These are phyloP conservation scores for Aphidius ervi DNA, from an alignment of 1,140 invertebrate species.

Conservation along the genomic window DNA sequence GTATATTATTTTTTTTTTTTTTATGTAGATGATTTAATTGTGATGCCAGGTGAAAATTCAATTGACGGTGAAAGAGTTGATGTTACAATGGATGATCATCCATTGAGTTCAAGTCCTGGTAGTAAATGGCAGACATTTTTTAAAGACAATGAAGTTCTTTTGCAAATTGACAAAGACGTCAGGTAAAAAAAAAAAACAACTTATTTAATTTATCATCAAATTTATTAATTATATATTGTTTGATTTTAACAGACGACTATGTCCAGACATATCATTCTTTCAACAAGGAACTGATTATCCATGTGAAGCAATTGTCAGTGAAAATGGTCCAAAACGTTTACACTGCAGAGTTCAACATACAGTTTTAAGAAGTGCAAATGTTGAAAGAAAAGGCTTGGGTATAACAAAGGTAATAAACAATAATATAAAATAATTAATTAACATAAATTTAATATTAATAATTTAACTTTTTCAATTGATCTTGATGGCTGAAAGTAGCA, in stretches of 20 bases:
- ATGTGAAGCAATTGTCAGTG: conserved; percentile 68
- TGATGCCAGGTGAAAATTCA: conserved; percentile 65
- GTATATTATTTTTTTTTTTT: conserved; percentile 2
- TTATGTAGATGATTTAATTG: conserved; percentile 71
- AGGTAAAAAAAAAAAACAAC: conserved; percentile 53
- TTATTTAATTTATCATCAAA: not conserved
- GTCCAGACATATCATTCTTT: conserved; percentile 96
- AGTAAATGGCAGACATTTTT: conserved; percentile 93
- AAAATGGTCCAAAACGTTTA: conserved; percentile 71
- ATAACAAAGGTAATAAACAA: conserved; percentile 71
- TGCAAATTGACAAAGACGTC: conserved; percentile 97
- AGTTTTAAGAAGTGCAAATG: conserved; percentile 80
- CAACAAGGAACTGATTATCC: conserved; percentile 88
- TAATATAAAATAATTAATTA: too few species aligned
- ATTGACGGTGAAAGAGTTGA: conserved; percentile 54
- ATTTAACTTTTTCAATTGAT: conserved; percentile 14
- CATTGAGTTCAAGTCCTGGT: conserved; percentile 88
- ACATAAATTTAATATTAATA: not conserved
- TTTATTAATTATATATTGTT: conserved; percentile 27
- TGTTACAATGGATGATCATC: conserved; percentile 71
- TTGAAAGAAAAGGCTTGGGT: conserved; percentile 83
- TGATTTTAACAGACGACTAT: conserved; percentile 68
- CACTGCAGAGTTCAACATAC: conserved; percentile 84
- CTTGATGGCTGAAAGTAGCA: conserved; percentile 39
- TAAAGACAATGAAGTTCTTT: conserved; percentile 92